Evolutionary conservation across 2,113 vertebrate species (phyloP).

Genomic region (Oryctolagus cuniculus): DNA sequence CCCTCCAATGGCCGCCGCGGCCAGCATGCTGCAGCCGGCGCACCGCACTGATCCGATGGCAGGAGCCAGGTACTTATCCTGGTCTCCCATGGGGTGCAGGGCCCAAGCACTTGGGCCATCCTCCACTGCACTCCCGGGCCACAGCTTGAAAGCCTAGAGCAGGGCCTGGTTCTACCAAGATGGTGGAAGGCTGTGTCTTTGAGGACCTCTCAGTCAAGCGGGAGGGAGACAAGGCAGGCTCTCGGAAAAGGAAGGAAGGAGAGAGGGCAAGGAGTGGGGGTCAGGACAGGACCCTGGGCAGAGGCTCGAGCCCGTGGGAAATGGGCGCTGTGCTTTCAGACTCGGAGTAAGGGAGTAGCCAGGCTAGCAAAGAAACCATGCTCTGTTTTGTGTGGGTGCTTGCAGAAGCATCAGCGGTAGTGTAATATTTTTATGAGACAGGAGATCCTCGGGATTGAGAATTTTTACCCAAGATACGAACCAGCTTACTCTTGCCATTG

Average conservation of each 20-base stretch:
- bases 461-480: background rate
- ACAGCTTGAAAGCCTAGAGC: background rate
- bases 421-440: background rate
- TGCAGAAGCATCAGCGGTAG: background rate
- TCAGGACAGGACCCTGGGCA: background rate
- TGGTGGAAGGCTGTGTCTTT: background rate
- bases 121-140: too few relatives aligned
- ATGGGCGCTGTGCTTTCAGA: background rate
- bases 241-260: background rate
- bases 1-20: too few relatives aligned
- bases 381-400: background rate
- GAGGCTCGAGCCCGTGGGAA: background rate
- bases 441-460: background rate
- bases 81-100: too few relatives aligned
- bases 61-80: too few relatives aligned
- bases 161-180: background rate
- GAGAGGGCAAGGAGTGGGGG: fast-evolving
- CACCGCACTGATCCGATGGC: too few relatives aligned
- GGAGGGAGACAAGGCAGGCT: background rate
- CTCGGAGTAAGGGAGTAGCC: background rate
- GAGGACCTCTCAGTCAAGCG: background rate
- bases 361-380: background rate
- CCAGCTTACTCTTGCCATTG: background rate
- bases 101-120: too few relatives aligned
- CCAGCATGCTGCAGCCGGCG: too few relatives aligned